A percentile compares a stretch with the other conserved stretches of the same genome.
Evolutionary conservation across 64 coral and sea anemone genomes (phyloP).

Genomic region (Platygyra sinensis): DNA sequence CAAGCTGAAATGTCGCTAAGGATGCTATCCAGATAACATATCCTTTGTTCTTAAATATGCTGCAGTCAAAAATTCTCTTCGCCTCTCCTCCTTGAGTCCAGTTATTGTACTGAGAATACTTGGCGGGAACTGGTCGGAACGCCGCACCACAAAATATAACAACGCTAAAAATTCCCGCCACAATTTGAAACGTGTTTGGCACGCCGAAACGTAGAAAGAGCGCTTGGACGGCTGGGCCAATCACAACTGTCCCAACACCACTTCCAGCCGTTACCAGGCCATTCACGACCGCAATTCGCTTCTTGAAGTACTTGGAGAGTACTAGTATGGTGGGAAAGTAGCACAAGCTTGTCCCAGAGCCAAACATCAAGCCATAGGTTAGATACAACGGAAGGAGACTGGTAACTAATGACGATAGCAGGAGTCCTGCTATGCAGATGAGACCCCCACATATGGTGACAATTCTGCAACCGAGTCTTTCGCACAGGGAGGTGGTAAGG

Average conservation of each 20-base stretch:
- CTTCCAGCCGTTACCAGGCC: constrained; percentile 93
- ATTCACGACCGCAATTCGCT: constrained; percentile 85
- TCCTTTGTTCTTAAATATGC: constrained; percentile 94
- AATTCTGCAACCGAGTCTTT: constrained; percentile 85
- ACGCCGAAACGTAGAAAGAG: constrained; percentile 54
- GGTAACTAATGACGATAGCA: constrained; percentile 78
- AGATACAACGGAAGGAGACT: constrained; percentile 81
- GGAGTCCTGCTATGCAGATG: constrained; percentile 78
- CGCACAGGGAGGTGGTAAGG: constrained; percentile 84
- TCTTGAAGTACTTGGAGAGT: constrained; percentile 92
- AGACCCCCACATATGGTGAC: constrained; percentile 78
- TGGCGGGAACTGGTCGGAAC: constrained; percentile 65
- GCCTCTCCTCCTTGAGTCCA: background rate
- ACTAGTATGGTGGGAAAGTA: constrained; percentile 93
- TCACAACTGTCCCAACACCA: constrained; percentile 83
- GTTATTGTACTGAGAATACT: constrained; percentile 20
- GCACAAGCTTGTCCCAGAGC: constrained; percentile 93
- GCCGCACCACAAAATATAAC: constrained; percentile 71
- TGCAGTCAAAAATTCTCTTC: constrained; percentile 81
- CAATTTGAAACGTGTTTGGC: constrained; percentile 54
- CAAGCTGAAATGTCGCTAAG: constrained; percentile 83
- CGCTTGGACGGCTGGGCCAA: constrained; percentile 70
- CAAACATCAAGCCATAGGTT: constrained; percentile 93
- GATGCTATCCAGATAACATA: constrained; percentile 80
- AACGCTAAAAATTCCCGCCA: constrained; percentile 61